Evolutionary conservation across 2,797 vertebrate genomes (phyloP), one percentile per base, ranked within the genome.

Genomic region (Harpagifer antarcticus): DNA sequence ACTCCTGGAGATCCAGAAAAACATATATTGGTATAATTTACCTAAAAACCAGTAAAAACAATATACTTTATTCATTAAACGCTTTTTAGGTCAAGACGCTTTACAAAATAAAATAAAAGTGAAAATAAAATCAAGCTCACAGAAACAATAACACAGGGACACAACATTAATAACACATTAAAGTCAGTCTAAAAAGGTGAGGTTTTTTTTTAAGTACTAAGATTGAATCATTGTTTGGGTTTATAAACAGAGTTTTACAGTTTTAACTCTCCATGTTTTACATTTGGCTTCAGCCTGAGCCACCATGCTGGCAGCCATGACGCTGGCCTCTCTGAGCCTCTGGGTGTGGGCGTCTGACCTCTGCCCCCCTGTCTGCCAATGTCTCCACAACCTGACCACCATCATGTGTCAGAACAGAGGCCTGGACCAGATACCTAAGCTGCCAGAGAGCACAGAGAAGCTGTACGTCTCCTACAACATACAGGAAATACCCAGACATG

Each of bases 391-490:
- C 40, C 55, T 62, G 23, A 88, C 79, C 15, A 14, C 70, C 2
- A 65, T 91, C 2, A 50, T 0, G 8, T 94, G 94, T 81, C 69
- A 20, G 12, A 45, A 43, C 14, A 82, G 68, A 56, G 65, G 64
- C 9, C 88, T 94, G 60, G 9, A 58, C 17, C 68, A 47, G 52
- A 58, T 94, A 6, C 93, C 92, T 2, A 66, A 59, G 23, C 81
- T 93, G 40, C 88, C 91, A 14, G 60, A 76, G 6, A 62, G 5
- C 23, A 80, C 76, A 1, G 76, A 81, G 65, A 2, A 74, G 17
- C 79, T 94, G 14, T 92, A 91, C 15, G 45, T 82, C 59, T 79
- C 78, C 4, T 74, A 92, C 83, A 94, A 66, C 37, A 93, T 94
- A 58, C 55, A 76, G 70, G 69, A 87, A 49, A 71, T 94, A 8